Evolutionary conservation across 2,888 invertebrate species (phyloP), one percentile per base, ranked within the genome.

Genomic region (Caenorhabditis virilis): DNA sequence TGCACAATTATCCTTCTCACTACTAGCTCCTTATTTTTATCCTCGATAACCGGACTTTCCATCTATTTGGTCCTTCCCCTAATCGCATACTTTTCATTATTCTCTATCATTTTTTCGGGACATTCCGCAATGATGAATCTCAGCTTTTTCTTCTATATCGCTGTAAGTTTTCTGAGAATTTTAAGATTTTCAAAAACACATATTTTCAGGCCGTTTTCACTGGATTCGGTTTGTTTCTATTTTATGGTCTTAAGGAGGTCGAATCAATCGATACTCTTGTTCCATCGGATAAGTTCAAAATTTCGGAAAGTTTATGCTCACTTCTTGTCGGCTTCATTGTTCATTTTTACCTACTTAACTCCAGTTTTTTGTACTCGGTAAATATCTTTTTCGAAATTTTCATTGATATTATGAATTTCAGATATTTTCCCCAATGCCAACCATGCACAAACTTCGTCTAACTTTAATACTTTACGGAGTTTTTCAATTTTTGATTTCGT

Each of bases 371-470:
- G 47, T 73, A 73, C 49, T 64, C 63, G 61, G 72, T 72, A 22
- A 41, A 48, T 9, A 5, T 45, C 20, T n/a, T 4, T 20, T 7
- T 42, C 7, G 22, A 23, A 2, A 13, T 20, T 42, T 42, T 23
- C 20, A 25, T 36, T 63, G 69, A 57, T 58, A 22, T 62, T 52
- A 9, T 22, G 6, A 26, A 25, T 54, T 59, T 9, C 55, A 73
- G 72, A 56, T 63, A n/a, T 70, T 56, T 42, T 69, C 67, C 16
- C 69, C 69, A 15, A 52, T 73, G 39, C 67, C 69, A 30, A 73
- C 72, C 3, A 69, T 69, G 52, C 65, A 73, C 43, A 73, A 73
- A 57, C 68, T 73, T 18, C 73, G 73, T 5, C 62, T 76, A 9
- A 64, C 68, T 13, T 56, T 76, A 30, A 67, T 63, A 18, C 63